phyloP scores from a whole-genome alignment of 2,888 invertebrate genomes.

The Spilosoma lubricipeda region DNA sequence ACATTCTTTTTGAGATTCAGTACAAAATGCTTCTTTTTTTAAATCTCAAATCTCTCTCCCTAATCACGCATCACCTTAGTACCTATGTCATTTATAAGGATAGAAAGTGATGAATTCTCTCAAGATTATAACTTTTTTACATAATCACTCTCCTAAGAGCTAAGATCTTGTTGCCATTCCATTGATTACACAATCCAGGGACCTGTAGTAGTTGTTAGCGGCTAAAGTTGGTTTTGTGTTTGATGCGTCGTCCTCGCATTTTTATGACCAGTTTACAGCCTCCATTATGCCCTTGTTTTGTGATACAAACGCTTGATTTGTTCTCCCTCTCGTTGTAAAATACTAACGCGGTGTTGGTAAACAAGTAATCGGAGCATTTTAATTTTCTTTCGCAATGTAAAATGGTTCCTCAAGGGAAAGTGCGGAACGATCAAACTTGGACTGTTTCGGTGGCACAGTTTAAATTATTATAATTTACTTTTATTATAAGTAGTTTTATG shows the following conservation, averaged over 20 bases:
- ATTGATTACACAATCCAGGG: constrained; percentile 9
- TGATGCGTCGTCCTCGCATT: constrained; percentile 47
- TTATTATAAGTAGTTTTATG: neutral
- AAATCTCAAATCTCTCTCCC: too few relatives aligned
- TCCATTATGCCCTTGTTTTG: constrained; percentile 56
- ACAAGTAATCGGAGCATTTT: constrained; percentile 51
- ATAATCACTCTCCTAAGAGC: neutral
- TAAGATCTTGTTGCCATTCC: constrained; percentile 24
- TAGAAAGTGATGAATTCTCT: too few relatives aligned
- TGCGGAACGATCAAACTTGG: constrained; percentile 19
- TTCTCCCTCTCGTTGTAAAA: constrained; percentile 34
- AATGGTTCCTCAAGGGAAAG: constrained; percentile 26
- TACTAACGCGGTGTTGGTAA: constrained; percentile 45
- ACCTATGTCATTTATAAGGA: too few relatives aligned
- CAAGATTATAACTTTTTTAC: neutral
- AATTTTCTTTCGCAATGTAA: constrained; percentile 45
- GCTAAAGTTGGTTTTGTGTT: constrained; percentile 43
- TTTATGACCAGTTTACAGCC: constrained; percentile 58
- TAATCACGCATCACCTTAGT: too few relatives aligned
- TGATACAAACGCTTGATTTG: constrained; percentile 52
- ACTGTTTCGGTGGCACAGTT: constrained; percentile 20
- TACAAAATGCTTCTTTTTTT: too few relatives aligned
- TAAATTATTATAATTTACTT: constrained; percentile 29
- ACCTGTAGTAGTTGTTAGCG: constrained; percentile 40
- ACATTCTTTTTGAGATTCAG: too few relatives aligned